Conservation (phyloP, 92 coral and sea anemone species). For the Bergia puertoricense region DNA sequence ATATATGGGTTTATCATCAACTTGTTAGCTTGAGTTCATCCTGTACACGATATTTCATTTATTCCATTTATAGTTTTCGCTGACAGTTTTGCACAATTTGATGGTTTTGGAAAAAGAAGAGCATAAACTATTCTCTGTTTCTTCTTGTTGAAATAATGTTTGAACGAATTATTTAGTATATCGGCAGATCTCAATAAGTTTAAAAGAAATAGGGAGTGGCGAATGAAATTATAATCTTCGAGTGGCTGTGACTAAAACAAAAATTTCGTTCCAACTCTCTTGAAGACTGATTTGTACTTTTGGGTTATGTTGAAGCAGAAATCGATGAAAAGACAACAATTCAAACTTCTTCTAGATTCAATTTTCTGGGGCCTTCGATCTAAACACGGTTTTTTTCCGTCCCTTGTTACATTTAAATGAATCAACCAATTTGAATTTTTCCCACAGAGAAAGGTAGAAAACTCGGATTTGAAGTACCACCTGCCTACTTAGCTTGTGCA, state of each 20-base stretch:
- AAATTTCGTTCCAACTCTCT: background rate
- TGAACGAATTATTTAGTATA: slow-evolving; percentile 3
- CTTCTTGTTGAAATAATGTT: background rate
- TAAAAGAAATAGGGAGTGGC: slow-evolving; percentile 9
- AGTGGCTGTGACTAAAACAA: background rate
- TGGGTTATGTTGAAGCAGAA: background rate
- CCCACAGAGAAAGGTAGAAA: slow-evolving; percentile 18
- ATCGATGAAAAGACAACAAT: background rate
- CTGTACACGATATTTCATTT: background rate
- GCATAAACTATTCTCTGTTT: background rate
- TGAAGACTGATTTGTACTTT: background rate
- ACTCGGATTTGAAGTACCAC: slow-evolving; percentile 2
- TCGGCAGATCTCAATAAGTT: background rate
- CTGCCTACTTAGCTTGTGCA: slow-evolving; percentile 6
- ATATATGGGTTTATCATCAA: background rate
- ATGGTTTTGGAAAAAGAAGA: background rate
- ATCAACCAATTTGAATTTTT: slow-evolving; percentile 22
- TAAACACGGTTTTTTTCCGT: background rate
- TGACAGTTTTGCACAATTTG: background rate
- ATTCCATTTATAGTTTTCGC: background rate
- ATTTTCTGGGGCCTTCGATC: background rate
- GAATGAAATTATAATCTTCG: background rate
- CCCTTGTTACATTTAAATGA: background rate
- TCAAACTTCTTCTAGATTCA: background rate
- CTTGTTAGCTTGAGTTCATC: slow-evolving; percentile 4